Percentiles rank a stretch among this genome's conserved stretches.
Conservation (phyloP, 2,797 vertebrate genomes). For the Brotula barbata region DNA sequence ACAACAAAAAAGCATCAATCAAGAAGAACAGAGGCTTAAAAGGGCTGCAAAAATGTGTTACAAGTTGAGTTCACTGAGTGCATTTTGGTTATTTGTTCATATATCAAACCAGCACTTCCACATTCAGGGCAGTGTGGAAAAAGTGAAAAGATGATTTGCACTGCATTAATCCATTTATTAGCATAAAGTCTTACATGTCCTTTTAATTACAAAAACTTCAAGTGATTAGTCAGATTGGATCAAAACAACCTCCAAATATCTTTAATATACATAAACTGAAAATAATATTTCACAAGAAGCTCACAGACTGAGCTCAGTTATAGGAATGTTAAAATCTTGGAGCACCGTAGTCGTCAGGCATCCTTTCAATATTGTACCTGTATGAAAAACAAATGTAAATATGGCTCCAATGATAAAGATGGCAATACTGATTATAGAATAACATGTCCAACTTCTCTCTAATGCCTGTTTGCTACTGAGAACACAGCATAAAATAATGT, state of each 20-base stretch:
- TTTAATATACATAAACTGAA: constrained; percentile 32
- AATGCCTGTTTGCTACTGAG: neutral
- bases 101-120: neutral
- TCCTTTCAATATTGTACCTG: constrained; percentile 97
- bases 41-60: neutral
- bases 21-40: neutral
- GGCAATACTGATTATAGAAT: neutral
- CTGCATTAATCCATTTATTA: constrained; percentile 52
- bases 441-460: neutral
- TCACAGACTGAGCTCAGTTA: constrained; percentile 40
- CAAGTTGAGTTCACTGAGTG: neutral
- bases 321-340: constrained; percentile 83
- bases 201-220: constrained; percentile 1
- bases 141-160: neutral
- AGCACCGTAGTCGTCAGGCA: constrained; percentile 98
- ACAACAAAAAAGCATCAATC: neutral
- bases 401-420: neutral
- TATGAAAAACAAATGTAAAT: neutral
- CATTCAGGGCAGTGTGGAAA: neutral
- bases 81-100: neutral
- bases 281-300: constrained; percentile 32
- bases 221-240: constrained; percentile 11
- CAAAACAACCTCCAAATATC: constrained; percentile 14
- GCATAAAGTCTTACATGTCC: constrained; percentile 18
- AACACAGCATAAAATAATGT: neutral